phyloP scores from a whole-genome alignment of 2,797 vertebrate species.

The Aplochiton taeniatus region DNA sequence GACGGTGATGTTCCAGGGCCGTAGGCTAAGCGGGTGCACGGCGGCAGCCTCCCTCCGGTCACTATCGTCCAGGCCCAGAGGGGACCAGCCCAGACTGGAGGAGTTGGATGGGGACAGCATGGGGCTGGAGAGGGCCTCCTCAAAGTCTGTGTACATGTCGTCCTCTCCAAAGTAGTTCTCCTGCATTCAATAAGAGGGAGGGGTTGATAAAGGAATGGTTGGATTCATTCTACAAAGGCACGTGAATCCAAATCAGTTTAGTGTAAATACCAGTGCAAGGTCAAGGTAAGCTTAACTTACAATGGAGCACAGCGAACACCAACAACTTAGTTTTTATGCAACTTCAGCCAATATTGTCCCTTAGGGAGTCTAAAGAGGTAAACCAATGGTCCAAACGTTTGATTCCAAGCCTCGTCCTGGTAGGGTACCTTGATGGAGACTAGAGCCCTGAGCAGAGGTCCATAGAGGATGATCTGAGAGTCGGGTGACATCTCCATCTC shows the following conservation, averaged over 20 bases:
- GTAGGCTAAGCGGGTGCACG: constrained; percentile 85
- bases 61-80: constrained; percentile 85
- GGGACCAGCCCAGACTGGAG: constrained; percentile 92
- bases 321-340: no score
- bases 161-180: constrained; percentile 99
- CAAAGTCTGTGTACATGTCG: constrained; percentile 98
- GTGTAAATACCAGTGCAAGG: no score
- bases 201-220: neutral
- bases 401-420: no score
- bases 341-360: no score
- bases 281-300: no score
- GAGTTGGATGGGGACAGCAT: constrained; percentile 90
- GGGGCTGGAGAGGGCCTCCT: constrained; percentile 89
- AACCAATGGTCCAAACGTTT: no score
- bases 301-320: no score
- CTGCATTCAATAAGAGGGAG: constrained; percentile 56
- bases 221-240: neutral
- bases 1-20: constrained; percentile 98
- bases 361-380: no score
- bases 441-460: constrained; percentile 89
- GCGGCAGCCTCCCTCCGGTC: constrained; percentile 76
- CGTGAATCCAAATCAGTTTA: no score
- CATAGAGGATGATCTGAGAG: constrained; percentile 93
- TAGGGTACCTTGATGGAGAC: constrained; percentile 89
- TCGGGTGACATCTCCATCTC: constrained; percentile 95